Conservation (phyloP, 2,113 vertebrate species). For the Ophiodon elongatus region DNA sequence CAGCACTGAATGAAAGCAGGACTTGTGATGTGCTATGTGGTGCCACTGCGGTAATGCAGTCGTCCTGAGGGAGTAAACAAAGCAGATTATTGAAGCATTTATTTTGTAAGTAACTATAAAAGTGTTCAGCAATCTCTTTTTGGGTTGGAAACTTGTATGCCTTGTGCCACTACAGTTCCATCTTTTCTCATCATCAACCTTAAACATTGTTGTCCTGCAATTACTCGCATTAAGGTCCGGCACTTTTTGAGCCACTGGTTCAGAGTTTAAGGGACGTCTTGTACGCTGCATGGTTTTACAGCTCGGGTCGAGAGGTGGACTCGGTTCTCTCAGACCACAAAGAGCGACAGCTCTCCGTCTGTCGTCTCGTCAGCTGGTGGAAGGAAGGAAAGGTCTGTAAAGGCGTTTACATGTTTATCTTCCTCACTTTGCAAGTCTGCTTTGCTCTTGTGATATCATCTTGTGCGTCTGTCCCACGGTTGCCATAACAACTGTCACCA, state of each 20-base stretch:
- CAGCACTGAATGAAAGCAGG: not conserved
- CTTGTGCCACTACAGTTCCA: not conserved
- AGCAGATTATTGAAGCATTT: not conserved
- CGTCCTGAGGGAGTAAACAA: not conserved
- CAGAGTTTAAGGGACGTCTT: not conserved
- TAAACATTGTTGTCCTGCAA: not conserved
- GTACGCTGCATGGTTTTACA: not conserved
- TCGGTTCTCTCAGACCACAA: not conserved
- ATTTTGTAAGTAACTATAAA: not conserved
- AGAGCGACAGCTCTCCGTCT: not conserved
- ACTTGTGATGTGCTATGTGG: not conserved
- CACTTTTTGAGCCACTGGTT: not conserved
- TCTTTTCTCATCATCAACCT: not conserved
- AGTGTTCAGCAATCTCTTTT: too few species aligned
- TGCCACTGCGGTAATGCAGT: not conserved
- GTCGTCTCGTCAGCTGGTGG: not conserved
- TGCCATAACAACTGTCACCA: constrained; percentile 69
- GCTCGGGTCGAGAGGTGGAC: not conserved
- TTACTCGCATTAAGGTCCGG: not conserved
- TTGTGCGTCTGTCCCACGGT: constrained; percentile 63
- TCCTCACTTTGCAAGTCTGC: constrained; percentile 41
- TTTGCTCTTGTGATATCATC: constrained; percentile 58
- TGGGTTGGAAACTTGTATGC: too few species aligned
- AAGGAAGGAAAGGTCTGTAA: constrained; percentile 4
- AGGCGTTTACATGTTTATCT: constrained; percentile 41